Percentiles rank a stretch among this genome's conserved stretches.
Conservation (phyloP, 1,140 invertebrate genomes). For the Microplitis mediator region DNA sequence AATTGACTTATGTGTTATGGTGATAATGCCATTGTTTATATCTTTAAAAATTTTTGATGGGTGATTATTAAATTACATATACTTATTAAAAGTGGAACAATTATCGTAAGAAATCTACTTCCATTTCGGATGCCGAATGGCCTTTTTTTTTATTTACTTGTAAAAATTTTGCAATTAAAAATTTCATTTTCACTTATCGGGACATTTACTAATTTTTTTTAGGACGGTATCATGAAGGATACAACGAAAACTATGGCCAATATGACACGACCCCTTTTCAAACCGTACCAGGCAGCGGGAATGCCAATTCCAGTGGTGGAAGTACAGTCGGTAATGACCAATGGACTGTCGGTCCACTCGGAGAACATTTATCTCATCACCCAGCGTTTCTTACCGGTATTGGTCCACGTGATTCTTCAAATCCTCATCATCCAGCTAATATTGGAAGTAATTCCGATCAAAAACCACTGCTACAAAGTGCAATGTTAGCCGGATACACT, state of each 20-base stretch:
- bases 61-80: too few species aligned
- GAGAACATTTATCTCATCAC: constrained; percentile 68
- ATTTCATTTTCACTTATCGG: neutral
- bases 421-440: constrained; percentile 58
- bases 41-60: too few species aligned
- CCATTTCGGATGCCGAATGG: too few species aligned
- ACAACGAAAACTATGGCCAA: constrained; percentile 68
- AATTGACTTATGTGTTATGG: too few species aligned
- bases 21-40: too few species aligned
- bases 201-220: constrained; percentile 37
- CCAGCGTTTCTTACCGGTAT: constrained; percentile 67
- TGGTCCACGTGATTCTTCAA: constrained; percentile 58
- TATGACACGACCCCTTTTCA: constrained; percentile 80
- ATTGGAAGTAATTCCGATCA: constrained; percentile 66
- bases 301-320: constrained; percentile 65
- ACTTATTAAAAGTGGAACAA: too few species aligned
- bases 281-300: constrained; percentile 74
- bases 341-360: constrained; percentile 53
- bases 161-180: too few species aligned
- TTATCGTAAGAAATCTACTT: too few species aligned
- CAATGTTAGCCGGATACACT: constrained; percentile 74
- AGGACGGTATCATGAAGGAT: constrained; percentile 72
- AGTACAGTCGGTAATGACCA: constrained; percentile 59
- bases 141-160: too few species aligned
- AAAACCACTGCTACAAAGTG: constrained; percentile 76